Evolutionary conservation across 2,888 invertebrate species (phyloP).

Genomic region (Lycaena phlaeas): DNA sequence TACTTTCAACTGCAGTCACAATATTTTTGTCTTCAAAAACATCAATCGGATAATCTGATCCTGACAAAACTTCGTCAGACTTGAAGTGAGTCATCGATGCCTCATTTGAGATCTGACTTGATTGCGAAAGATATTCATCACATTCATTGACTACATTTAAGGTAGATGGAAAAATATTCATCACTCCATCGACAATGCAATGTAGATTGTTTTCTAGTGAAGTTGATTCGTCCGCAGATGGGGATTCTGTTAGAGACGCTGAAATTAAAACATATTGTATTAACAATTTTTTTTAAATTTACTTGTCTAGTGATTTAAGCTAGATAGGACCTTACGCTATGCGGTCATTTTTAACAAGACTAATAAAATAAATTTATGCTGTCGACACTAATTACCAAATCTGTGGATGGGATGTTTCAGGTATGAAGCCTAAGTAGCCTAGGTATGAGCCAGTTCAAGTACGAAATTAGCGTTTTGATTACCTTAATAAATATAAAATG

Average conservation of each 20-base stretch:
- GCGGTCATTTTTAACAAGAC: too few species aligned
- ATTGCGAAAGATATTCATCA: constrained; percentile 25
- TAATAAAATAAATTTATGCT: too few species aligned
- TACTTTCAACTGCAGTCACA: constrained; percentile 33
- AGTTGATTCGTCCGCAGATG: constrained; percentile 30
- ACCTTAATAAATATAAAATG: too few species aligned
- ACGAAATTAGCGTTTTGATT: too few species aligned
- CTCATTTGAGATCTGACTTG: constrained; percentile 16
- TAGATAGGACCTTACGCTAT: too few species aligned
- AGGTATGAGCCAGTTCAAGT: too few species aligned
- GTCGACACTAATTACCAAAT: too few species aligned
- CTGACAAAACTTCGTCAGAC: constrained; percentile 25
- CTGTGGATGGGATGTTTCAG: too few species aligned
- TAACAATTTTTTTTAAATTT: too few species aligned
- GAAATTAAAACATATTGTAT: constrained; percentile 12
- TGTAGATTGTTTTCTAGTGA: constrained; percentile 37
- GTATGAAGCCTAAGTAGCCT: too few species aligned
- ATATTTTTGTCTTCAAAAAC: constrained; percentile 38
- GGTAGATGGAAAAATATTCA: constrained; percentile 22
- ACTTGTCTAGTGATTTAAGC: too few species aligned
- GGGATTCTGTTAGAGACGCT: constrained; percentile 35
- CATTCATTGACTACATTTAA: constrained; percentile 29
- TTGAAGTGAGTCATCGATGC: constrained; percentile 19
- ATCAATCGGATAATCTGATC: constrained; percentile 34
- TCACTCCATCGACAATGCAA: constrained; percentile 33